Evolutionary conservation across 1,140 invertebrate species (phyloP).

Genomic region (Laodelphax striatellus): DNA sequence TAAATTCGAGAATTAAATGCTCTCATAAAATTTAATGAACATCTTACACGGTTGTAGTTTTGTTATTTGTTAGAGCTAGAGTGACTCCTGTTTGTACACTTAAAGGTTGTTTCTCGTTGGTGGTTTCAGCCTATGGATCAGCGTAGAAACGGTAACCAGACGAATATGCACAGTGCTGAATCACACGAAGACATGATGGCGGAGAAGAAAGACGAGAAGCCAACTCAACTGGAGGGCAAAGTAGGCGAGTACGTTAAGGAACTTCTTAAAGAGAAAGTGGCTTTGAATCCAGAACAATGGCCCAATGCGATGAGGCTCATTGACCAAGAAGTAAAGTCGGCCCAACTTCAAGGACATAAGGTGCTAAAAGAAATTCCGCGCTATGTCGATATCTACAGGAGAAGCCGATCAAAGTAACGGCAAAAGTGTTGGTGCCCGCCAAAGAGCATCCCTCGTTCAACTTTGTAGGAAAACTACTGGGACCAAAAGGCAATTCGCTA

Average conservation of each 20-base stretch:
- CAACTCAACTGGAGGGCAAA: constrained; percentile 36
- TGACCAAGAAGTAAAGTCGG: constrained; percentile 58
- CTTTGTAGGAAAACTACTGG: constrained; percentile 83
- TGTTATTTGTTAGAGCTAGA: too few relatives aligned
- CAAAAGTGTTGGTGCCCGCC: constrained; percentile 75
- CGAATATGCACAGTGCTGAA: background rate
- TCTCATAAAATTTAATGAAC: too few relatives aligned
- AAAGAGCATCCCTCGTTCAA: constrained; percentile 83
- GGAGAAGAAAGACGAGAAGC: constrained; percentile 10
- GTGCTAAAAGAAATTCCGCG: constrained; percentile 44
- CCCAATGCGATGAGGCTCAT: constrained; percentile 55
- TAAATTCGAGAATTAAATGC: too few relatives aligned
- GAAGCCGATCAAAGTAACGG: constrained; percentile 67
- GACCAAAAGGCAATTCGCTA: constrained; percentile 85
- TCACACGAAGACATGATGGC: constrained; percentile 10
- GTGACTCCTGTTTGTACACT: too few relatives aligned
- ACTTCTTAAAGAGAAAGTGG: constrained; percentile 58
- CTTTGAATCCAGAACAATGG: constrained; percentile 52
- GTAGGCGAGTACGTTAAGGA: constrained; percentile 64
- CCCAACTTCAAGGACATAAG: constrained; percentile 45
- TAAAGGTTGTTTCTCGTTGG: too few relatives aligned
- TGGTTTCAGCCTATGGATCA: too few relatives aligned
- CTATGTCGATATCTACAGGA: constrained; percentile 80
- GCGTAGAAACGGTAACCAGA: too few relatives aligned
- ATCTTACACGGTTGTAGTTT: too few relatives aligned